A percentile compares a stretch with the other conserved stretches of the same genome.
Conservation (phyloP, 2,113 vertebrate species). For the Psephotus haematonotus region DNA sequence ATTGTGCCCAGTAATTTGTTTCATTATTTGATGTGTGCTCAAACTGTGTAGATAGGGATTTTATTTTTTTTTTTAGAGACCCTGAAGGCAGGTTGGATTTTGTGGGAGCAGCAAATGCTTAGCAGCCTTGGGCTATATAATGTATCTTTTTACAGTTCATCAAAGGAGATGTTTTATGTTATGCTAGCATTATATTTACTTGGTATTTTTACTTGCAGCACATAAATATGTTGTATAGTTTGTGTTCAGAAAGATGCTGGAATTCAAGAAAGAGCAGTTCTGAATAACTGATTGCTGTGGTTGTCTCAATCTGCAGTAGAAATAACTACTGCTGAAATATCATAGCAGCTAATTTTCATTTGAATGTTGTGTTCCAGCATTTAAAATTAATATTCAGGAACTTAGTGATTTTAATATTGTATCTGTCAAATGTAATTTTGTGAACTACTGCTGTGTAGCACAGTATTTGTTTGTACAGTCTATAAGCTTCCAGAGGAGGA, state of each 20-base stretch:
- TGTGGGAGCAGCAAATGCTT: not conserved
- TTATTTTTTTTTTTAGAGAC: not conserved
- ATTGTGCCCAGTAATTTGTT: not conserved
- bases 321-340: not conserved
- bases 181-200: not conserved
- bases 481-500: not conserved
- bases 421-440: not conserved
- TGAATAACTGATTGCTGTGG: not conserved
- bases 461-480: not conserved
- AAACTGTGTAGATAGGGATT: not conserved
- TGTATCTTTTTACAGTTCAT: not conserved
- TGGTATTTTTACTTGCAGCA: not conserved
- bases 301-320: not conserved
- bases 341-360: not conserved
- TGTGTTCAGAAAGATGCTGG: not conserved
- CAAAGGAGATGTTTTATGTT: not conserved
- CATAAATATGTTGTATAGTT: not conserved
- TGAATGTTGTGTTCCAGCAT: not conserved
- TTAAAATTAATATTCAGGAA: not conserved
- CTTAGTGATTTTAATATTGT: not conserved
- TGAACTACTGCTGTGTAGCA: not conserved
- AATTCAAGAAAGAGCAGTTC: not conserved
- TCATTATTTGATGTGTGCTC: not conserved
- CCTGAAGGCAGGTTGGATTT: not conserved
- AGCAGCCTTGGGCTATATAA: not conserved